Conservation (phyloP, 2,888 invertebrate species). For the Nymphalis c-album region DNA sequence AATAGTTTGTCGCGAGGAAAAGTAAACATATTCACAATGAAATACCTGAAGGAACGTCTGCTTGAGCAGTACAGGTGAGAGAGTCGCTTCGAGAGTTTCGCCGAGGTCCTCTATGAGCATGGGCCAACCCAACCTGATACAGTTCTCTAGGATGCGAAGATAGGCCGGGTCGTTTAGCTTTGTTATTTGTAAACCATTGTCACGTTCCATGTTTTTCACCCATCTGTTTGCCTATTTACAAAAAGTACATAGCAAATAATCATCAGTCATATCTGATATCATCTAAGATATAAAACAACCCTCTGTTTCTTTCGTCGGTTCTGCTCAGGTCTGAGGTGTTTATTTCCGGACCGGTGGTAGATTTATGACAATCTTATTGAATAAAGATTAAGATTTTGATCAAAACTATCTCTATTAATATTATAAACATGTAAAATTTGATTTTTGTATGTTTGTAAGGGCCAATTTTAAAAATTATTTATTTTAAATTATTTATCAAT, state of each 20-base stretch:
- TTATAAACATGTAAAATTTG: not conserved
- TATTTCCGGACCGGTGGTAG: too few relatives aligned
- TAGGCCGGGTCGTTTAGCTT: conserved; percentile 90
- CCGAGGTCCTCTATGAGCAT: conserved; percentile 94
- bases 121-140: conserved; percentile 91
- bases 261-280: too few relatives aligned
- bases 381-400: too few relatives aligned
- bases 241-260: not conserved
- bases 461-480: too few relatives aligned
- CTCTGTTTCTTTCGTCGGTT: too few relatives aligned
- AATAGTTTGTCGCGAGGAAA: too few relatives aligned
- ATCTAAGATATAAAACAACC: too few relatives aligned
- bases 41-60: conserved; percentile 87
- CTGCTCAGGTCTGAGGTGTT: too few relatives aligned
- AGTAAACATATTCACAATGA: not conserved
- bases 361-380: too few relatives aligned
- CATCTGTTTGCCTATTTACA: conserved; percentile 89
- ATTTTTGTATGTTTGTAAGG: too few relatives aligned
- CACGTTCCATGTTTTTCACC: conserved; percentile 93
- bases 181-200: conserved; percentile 87
- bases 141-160: conserved; percentile 89
- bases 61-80: conserved; percentile 90
- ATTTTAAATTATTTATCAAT: too few relatives aligned
- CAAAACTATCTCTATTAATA: not conserved
- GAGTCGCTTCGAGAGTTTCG: conserved; percentile 92